phyloP scores from a whole-genome alignment of 2,888 invertebrate species.

The Agonopterix subpropinquella region DNA sequence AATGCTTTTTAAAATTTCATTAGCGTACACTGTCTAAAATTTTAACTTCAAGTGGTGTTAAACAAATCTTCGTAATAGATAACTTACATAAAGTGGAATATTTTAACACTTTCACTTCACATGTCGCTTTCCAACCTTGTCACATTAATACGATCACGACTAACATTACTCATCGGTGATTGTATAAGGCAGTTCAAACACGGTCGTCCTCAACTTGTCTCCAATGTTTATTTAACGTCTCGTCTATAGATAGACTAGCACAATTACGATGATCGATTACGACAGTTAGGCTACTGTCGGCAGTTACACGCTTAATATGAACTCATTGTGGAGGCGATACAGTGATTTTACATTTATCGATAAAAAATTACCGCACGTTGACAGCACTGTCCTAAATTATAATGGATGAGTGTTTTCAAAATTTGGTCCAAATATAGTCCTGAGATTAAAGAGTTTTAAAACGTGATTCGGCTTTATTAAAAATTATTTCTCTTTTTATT shows the following conservation, averaged over 20 bases:
- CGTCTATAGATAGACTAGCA: conserved; percentile 31
- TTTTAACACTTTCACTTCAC: conserved; percentile 32
- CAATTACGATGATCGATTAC: conserved; percentile 61
- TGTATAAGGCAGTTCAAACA: conserved; percentile 41
- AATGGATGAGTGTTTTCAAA: conserved; percentile 41
- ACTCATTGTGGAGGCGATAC: conserved; percentile 36
- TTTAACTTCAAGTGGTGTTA: conserved; percentile 4
- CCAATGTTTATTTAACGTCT: conserved; percentile 44
- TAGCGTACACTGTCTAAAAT: conserved; percentile 52
- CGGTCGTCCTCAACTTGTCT: conserved; percentile 49
- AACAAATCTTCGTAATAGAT: conserved; percentile 27
- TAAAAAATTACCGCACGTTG: conserved; percentile 37
- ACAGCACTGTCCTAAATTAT: conserved; percentile 49
- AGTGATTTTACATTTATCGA: conserved; percentile 41
- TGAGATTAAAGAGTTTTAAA: too few species aligned
- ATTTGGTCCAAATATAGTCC: conserved; percentile 14
- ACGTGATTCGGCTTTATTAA: neutral
- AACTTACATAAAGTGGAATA: conserved; percentile 19
- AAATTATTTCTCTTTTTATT: conserved; percentile 7
- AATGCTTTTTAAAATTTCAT: conserved; percentile 48
- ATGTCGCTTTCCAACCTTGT: conserved; percentile 31
- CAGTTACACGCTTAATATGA: conserved; percentile 41
- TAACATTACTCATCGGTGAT: conserved; percentile 30
- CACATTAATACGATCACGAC: conserved; percentile 26
- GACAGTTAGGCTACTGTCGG: conserved; percentile 39